A percentile compares a stretch with the other conserved stretches of the same genome.
Evolutionary conservation across 2,113 vertebrate genomes (phyloP).

Genomic region (Sus scrofa): T2T-Sscrofa CM000824.6:111023001-111023500

Average conservation of each 20-base stretch:
- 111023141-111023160: not conserved
- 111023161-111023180: conserved; percentile 95
- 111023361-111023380: not conserved
- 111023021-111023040: not conserved
- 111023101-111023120: not conserved
- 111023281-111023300: conserved; percentile 3
- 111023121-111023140: not conserved
- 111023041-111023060: not conserved
- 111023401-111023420: not conserved
- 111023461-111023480: not conserved
- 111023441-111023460: not conserved
- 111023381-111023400: not conserved
- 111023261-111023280: conserved; percentile 94
- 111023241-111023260: conserved; percentile 96
- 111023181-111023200: conserved; percentile 95
- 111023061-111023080: not conserved
- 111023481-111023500: fast-evolving
- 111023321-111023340: not conserved
- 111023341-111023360: too few species aligned
- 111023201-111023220: conserved; percentile 94
- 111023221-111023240: conserved; percentile 95
- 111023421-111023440: not conserved
- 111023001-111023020: not conserved
- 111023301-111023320: not conserved
- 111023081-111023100: not conserved